Base-by-base conservation (phyloP, 2,888 invertebrate species). In the Stenotaenia linearis region DNA sequence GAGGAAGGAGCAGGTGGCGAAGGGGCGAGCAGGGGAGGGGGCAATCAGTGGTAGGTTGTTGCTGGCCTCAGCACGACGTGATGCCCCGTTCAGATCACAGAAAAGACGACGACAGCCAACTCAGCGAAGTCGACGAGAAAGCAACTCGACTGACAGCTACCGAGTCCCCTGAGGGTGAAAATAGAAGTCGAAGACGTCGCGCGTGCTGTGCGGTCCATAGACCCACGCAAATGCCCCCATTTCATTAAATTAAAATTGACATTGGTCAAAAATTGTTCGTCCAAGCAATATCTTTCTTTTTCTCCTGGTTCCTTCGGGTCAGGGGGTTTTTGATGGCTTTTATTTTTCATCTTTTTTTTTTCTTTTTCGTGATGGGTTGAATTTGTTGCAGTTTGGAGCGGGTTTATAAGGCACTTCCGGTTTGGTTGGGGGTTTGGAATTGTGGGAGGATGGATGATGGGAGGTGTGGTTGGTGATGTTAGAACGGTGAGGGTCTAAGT, bases 11-110 rank as follows among this genome's bases (percentile, higher is more conserved):
- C 40, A 45, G 45, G 45, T n/a, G 45, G 45, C 45, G 45, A 45
- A 18, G 45, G 15, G 18, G 40, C 40, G 15, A 15, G 40, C 40
- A n/a, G 40, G 56, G 61, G 61, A 25, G 9, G 61, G 56, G 61
- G 61, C 61, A 61, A 61, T 61, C 61, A 61, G 45, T 45, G 18
- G 45, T n/a, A 15, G 61, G 61, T 61, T 61, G 61, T 61, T 61
- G 61, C 61, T 61, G 61, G 61, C 25, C 61, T 61, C 61, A 61
- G 61, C 61, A 61, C 61, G 61, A 61, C 61, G 61, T 61, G 61
- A 61, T 23, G 61, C 61, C 23, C 61, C 61, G 61, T 25, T 61
- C 61, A 5, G 61, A 25, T 61, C 61, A 25, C 25, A 56, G 12
- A 15, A 15, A 12, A 21, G 56, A 56, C 56, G 56, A 56, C 56